phyloP scores from a whole-genome alignment of 2,113 vertebrate species.

The Labrus mixtus region DNA sequence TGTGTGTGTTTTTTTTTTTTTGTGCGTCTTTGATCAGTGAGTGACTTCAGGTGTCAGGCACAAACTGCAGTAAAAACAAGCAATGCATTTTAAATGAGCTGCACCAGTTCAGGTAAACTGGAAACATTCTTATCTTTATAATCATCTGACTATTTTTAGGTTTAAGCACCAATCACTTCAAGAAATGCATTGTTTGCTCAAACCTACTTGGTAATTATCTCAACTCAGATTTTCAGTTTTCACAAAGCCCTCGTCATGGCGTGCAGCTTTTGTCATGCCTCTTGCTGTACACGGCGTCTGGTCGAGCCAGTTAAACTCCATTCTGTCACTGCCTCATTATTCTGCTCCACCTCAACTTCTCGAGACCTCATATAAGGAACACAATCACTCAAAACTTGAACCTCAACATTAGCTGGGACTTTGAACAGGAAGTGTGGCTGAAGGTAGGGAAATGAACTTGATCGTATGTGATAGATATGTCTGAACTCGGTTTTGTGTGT shows the following conservation, averaged over 20 bases:
- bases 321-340: conserved; percentile 23
- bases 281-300: not conserved
- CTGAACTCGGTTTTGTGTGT: not conserved
- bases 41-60: not conserved
- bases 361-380: too few species aligned
- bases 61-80: not conserved
- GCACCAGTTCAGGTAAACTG: not conserved
- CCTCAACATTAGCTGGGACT: not conserved
- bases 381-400: not conserved
- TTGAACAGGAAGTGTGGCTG: not conserved
- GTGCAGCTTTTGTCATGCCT: not conserved
- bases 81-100: not conserved
- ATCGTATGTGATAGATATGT: accelerated
- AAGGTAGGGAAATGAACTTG: conserved; percentile 8
- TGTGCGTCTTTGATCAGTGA: conserved; percentile 1
- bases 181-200: not conserved
- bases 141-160: not conserved
- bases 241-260: not conserved
- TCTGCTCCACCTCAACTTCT: conserved; percentile 3
- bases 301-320: conserved; percentile 72
- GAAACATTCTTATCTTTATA: not conserved
- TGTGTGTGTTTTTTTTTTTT: not conserved
- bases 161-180: not conserved
- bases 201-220: not conserved
- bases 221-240: not conserved